Evolutionary conservation across 2,888 invertebrate species (phyloP), one percentile per base, ranked within the genome.

Genomic region (Lepidocyrtoides sp.): DNA sequence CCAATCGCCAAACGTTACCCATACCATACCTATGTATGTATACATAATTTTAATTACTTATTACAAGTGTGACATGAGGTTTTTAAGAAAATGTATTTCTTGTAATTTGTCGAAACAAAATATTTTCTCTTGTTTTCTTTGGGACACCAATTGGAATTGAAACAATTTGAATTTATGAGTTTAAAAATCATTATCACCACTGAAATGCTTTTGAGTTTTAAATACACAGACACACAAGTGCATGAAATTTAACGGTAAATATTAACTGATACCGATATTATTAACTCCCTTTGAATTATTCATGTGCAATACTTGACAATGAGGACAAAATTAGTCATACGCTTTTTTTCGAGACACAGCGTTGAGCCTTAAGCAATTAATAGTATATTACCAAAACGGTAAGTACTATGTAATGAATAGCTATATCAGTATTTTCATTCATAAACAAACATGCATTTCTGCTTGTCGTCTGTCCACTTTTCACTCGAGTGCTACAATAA

Each of bases 271-370:
- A 75, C 26, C 48, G 48, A 75, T 48, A 75, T 12, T 36, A 36
- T 7, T 7, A 7, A 36, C 36, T 36, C 36, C 26, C 75, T 75
- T 75, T 75, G 75, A 75, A 75, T 75, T 75, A 75, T 75, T 48
- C 75, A 75, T 75, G 75, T 75, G 75, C 20, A 48, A 48, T 48
- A 75, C 48, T n/a, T 75, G 44, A 75, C 48, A 75, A 75, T 75
- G 75, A 44, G 69, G n/a, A 48, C 75, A 26, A 48, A 75, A 17
- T 26, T 75, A 75, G 44, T 75, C 75, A 75, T 48, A 26, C 14
- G n/a, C n/a, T n/a, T 44, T 75, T 75, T 75, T 75, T 48, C 75
- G 75, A 48, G 48, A 48, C 75, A n/a, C 75, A 48, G 2, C n/a
- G n/a, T 26, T 12, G 75, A 8, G 48, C 48, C 75, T 26, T 48